These are phyloP conservation scores for Astyanax mexicanus DNA, from an alignment of 2,797 vertebrate species.

Conservation along the genomic window DNA sequence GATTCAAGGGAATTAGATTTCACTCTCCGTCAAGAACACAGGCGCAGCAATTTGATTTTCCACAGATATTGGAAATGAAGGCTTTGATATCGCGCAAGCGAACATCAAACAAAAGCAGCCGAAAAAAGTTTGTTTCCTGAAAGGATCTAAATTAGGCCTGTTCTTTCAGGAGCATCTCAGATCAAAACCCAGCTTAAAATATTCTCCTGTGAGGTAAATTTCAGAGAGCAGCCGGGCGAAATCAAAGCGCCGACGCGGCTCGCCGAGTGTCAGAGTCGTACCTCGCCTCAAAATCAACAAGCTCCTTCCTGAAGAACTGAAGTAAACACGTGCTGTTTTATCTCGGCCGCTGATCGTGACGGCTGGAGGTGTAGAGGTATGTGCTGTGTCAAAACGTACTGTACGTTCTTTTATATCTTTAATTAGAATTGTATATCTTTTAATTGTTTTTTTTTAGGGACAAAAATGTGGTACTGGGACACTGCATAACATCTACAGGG, in stretches of 20 bases:
- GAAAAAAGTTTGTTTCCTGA: slow-evolving; percentile 47
- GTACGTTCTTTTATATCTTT: too few species aligned
- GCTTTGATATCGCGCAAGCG: slow-evolving; percentile 52
- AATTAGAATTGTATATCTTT: too few species aligned
- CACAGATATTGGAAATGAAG: slow-evolving; percentile 39
- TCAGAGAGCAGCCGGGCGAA: slow-evolving; percentile 22
- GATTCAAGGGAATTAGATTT: slow-evolving; percentile 37
- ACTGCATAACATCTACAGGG: too few species aligned
- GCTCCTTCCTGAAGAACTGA: neutral
- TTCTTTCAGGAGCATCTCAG: slow-evolving; percentile 39
- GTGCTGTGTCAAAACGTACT: too few species aligned
- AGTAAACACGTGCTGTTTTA: neutral
- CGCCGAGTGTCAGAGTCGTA: neutral
- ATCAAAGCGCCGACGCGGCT: slow-evolving; percentile 35
- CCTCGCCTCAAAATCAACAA: neutral
- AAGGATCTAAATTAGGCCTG: slow-evolving; percentile 49
- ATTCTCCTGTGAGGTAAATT: slow-evolving; percentile 39
- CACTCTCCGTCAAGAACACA: slow-evolving; percentile 18
- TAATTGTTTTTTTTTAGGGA: too few species aligned
- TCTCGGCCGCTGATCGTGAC: neutral
- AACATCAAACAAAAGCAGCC: slow-evolving; percentile 54
- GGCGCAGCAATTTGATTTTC: slow-evolving; percentile 42
- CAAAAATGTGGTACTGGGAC: too few species aligned
- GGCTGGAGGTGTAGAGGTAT: neutral
- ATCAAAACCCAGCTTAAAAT: slow-evolving; percentile 56